Evolutionary conservation across 2,113 vertebrate species (phyloP).

Genomic region (Podarcis muralis): DNA sequence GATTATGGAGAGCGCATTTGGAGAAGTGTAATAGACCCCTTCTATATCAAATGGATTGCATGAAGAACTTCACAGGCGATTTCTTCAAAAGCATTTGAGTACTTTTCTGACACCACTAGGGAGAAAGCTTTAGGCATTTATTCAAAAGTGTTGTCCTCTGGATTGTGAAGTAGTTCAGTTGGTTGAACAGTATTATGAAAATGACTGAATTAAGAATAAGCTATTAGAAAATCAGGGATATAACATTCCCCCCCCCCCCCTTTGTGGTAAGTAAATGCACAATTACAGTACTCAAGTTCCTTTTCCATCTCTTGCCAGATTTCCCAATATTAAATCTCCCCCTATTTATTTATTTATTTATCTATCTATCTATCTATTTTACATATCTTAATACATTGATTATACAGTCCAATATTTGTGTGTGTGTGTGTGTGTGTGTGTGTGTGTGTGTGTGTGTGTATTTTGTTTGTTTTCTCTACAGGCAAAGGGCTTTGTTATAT

Average conservation of each 20-base stretch:
- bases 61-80: neutral
- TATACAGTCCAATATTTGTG: neutral
- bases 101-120: neutral
- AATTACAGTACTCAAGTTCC: neutral
- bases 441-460: too few species aligned
- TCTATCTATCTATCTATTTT: too few species aligned
- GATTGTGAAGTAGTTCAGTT: neutral
- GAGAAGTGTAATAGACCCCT: conserved; percentile 12
- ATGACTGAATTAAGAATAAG: conserved; percentile 58
- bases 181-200: conserved; percentile 39
- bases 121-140: neutral
- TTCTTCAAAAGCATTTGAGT: neutral
- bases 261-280: neutral
- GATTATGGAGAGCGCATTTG: neutral
- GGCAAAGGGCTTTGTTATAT: too few species aligned
- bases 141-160: neutral
- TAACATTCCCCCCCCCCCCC: too few species aligned
- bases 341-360: too few species aligned
- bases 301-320: neutral
- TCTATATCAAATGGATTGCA: conserved; percentile 6
- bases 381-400: too few species aligned
- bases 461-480: too few species aligned
- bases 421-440: neutral
- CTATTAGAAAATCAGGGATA: neutral
- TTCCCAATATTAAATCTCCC: neutral